Base-by-base conservation (phyloP, 2,888 invertebrate species). In the Agrochola macilenta region DNA sequence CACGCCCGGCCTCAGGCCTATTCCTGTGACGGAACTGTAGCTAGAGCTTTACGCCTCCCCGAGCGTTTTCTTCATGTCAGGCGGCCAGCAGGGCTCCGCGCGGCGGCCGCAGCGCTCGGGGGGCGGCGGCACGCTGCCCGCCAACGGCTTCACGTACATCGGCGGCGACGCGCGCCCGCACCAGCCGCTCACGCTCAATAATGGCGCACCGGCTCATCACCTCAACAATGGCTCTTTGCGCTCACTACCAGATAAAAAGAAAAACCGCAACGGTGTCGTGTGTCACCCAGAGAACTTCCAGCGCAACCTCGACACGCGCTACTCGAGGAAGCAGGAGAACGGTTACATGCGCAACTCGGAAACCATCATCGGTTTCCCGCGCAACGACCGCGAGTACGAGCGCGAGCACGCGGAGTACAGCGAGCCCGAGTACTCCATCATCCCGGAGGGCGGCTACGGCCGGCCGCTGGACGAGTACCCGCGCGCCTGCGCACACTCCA, bases 11-110 rank as follows among this genome's bases (percentile, higher is more conserved):
- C 96, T 93, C 92, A 94, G 95, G 92, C 98, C 98, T 35, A 98
- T 98, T 92, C 99, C 99, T 88, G 98, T 98, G 91, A 99, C 99
- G 97, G 99, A 98, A 95, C 98, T 99, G 98, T 99, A 98, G 98
- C 98, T 98, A 98, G 98, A 98, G 97, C 98, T 98, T 97, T 98
- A 98, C 98, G 98, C 98, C 97, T 98, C 98, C 97, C 98, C 97
- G 97, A 98, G 97, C 97, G 98, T 97, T 96, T 98, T 97, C 97
- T 98, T 98, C 97, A 97, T 98, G 97, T 97, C 98, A 90, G 97
- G 97, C 92, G 97, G 97, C 91, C 97, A 96, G 92, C 97, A 96
- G 91, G 95, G 95, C 92, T 93, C 96, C 89, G 93, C 94, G 91
- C 96, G 97, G 89, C 96, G 97, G 95, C 95, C 94, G 93, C 95